These are phyloP conservation scores for Porites lutea DNA, from an alignment of 64 coral and sea anemone species.

Conservation along the genomic window DNA sequence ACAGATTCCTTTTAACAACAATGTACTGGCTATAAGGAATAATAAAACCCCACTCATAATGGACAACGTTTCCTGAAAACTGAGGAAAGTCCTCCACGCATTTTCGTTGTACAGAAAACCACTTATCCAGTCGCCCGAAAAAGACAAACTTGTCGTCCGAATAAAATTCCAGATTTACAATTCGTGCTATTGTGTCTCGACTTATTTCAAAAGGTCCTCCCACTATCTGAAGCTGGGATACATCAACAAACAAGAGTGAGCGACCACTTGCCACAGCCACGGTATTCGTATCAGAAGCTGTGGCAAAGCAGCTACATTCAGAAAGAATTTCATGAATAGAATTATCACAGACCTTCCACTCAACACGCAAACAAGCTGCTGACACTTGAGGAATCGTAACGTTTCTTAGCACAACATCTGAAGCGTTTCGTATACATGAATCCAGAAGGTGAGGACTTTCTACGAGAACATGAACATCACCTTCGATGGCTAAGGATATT, in stretches of 20 bases:
- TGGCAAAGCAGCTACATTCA: not conserved
- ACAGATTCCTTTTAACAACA: not conserved
- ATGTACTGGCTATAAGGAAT: not conserved
- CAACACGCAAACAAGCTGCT: not conserved
- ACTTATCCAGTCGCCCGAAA: not conserved
- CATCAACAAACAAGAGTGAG: not conserved
- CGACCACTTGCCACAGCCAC: not conserved
- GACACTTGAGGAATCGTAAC: not conserved
- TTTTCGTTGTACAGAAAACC: no score
- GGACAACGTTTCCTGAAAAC: not conserved
- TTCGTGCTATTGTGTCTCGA: not conserved
- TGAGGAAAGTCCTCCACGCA: not conserved
- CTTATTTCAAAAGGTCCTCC: not conserved
- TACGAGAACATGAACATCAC: not conserved
- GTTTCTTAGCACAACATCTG: not conserved
- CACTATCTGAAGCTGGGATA: not conserved
- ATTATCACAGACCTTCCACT: not conserved
- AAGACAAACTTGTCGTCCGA: not conserved
- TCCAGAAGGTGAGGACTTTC: not conserved
- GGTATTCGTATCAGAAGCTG: not conserved
- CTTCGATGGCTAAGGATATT: not conserved
- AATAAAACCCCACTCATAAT: not conserved
- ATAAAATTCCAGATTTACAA: not conserved
- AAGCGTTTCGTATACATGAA: not conserved
- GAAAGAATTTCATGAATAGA: not conserved